Base-by-base conservation (phyloP, 1,140 invertebrate species). In the Mya arenaria region DNA sequence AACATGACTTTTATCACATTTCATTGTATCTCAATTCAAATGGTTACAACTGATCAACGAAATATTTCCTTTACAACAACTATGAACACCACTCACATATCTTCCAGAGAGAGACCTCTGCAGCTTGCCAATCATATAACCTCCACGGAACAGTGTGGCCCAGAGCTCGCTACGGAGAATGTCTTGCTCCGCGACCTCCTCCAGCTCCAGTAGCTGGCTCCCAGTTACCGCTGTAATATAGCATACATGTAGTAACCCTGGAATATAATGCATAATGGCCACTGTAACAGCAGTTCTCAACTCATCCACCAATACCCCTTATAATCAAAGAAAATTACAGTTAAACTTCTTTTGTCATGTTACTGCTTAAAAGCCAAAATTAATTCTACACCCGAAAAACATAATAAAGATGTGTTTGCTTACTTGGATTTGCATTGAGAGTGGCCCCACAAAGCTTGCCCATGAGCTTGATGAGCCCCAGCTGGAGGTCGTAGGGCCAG, bases 401-500 rank as follows among this genome's bases (percentile, higher is more conserved):
- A 5, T 55, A 5, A 55, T 8, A 25, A 8, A 19, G 19, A 25
- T 1, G 25, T 0, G n/a, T 30, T 5, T 55, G 28, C 84, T 85
- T 83, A 92, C 91, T 86, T 80, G 89, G 88, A 52, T 89, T 90
- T 10, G 90, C 87, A 85, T 86, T 86, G 6, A 92, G 84, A 15
- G 87, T 89, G 15, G 87, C 80, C 15, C 92, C 91, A 90, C 91
- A 92, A 23, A 92, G 68, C 34, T 87, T 69, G 2, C 92, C 92
- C 72, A 91, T 82, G 41, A 92, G 72, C 69, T 91, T 90, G 25
- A 88, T 85, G 13, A 92, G 73, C 23, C 86, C 84, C 15, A 92
- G 87, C 62, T 92, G 89, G n/a, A 92, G 84, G 78, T 92, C 92
- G 87, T 87, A 91, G 25, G 91, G 85, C 91, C 91, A 92, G 17